A percentile compares a stretch with the other conserved stretches of the same genome.
Evolutionary conservation across 2,113 vertebrate species (phyloP).

Genomic region (Xiphophorus couchianus): DNA sequence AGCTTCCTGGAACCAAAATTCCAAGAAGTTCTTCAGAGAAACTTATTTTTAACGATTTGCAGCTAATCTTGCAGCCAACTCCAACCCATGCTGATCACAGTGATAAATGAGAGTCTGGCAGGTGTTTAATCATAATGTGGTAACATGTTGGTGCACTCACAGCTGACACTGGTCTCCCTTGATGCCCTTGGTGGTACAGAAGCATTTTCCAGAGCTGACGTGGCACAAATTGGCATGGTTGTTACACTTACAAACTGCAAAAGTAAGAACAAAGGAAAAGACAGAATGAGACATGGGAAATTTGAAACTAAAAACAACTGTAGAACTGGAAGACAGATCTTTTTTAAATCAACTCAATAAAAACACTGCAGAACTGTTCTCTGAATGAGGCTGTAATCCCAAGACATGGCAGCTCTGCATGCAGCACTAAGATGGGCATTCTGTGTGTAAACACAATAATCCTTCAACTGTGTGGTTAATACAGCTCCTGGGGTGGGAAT

Average conservation of each 20-base stretch:
- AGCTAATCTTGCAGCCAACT: not conserved
- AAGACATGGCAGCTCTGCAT: not conserved
- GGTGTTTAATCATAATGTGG: not conserved
- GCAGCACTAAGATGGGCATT: slow-evolving; percentile 1
- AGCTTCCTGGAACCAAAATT: not conserved
- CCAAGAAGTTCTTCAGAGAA: not conserved
- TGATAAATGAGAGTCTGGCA: not conserved
- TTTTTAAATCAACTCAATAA: not conserved
- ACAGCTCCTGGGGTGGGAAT: not conserved
- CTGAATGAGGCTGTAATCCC: not conserved
- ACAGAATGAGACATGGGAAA: not conserved
- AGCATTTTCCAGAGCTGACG: slow-evolving; percentile 87
- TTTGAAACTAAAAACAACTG: not conserved
- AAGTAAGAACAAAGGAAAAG: not conserved
- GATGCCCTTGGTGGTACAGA: slow-evolving; percentile 92
- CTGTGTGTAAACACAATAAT: slow-evolving; percentile 7
- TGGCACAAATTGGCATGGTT: slow-evolving; percentile 88
- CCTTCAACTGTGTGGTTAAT: not conserved
- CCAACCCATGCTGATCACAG: not conserved
- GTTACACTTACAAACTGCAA: slow-evolving; percentile 88
- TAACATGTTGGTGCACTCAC: slow-evolving; percentile 77
- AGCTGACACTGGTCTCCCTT: slow-evolving; percentile 92
- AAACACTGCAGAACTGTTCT: not conserved
- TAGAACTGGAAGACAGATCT: not conserved
- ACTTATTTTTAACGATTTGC: not conserved